Base-by-base conservation (phyloP, 2,888 invertebrate genomes). In the Podotricha telesiphe region DNA sequence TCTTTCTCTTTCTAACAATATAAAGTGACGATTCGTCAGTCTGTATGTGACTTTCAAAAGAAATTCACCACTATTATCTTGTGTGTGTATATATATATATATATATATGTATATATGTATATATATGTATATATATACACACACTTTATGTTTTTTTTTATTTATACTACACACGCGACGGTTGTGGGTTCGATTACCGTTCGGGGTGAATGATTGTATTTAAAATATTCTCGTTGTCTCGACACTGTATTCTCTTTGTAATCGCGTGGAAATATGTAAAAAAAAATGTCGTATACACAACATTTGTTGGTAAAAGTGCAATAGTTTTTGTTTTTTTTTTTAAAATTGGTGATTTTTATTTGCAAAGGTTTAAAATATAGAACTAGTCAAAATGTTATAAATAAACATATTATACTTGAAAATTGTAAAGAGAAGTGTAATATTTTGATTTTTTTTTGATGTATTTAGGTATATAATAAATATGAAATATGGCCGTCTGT, bases 401-500 rank as follows among this genome's bases (percentile, higher is more conserved):
- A 62, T 28, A 6, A 28, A 28, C 62, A 62, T 37, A 63, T 40
- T 55, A 47, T 59, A 68, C 64, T 68, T 64, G 10, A 50, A 58
- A 68, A 68, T 4, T 28, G 28, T 28, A 28, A 2, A 28, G 2
- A 28, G 28, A 28, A 28, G 28, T 28, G 28, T 28, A 6, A 37
- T 8, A 37, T 6, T 10, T 8, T 10, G 3, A 37, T 37, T 37
- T 37, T 42, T 2, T 11, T 13, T 42, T 13, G 11, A 3, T 42
- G 1, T 42, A 13, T 42, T 2, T 13, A 42, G 4, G 10, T 37
- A 37, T 37, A 37, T 37, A 8, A 47, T 47, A 47, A 47, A 47
- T 22, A 28, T 22, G 28, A 47, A 17, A 61, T 42, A 56, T 68
- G 68, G 61, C 48, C 68, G 71, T 65, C 71, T 73, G 73, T 73